Conservation (phyloP, 2,888 invertebrate genomes). For the Cephus pulcher region DNA sequence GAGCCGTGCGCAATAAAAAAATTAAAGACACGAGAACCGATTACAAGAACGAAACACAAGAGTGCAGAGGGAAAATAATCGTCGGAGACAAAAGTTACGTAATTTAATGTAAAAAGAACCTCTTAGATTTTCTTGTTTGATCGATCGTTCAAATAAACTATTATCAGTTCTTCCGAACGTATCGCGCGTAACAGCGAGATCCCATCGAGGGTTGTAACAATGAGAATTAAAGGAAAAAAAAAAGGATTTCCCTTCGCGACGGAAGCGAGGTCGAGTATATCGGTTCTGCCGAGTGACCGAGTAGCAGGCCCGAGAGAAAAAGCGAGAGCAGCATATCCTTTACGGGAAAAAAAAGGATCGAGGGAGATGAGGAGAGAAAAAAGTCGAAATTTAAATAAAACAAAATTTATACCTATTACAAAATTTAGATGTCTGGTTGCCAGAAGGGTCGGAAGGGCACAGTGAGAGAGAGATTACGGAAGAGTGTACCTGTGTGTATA, state of each 20-base stretch:
- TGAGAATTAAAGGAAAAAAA: too few relatives aligned
- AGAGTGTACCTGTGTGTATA: conserved; percentile 9
- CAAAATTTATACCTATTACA: conserved; percentile 1
- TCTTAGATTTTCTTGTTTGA: not conserved
- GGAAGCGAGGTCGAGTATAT: not conserved
- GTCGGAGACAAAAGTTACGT: not conserved
- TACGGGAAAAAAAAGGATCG: not conserved
- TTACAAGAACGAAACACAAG: not conserved
- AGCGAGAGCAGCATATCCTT: not conserved
- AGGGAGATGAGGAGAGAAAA: not conserved
- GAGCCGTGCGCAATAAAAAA: not conserved
- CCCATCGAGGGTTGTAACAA: not conserved
- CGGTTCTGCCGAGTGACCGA: not conserved
- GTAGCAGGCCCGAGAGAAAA: not conserved
- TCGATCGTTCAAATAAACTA: not conserved
- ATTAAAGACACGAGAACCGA: not conserved
- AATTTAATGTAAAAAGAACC: not conserved
- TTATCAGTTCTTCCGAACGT: not conserved
- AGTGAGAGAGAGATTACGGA: conserved; percentile 13
- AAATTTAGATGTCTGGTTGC: conserved; percentile 6
- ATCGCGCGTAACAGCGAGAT: not conserved
- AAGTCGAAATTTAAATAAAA: conserved; percentile 6
- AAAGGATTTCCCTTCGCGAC: not conserved
- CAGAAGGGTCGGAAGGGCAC: conserved; percentile 11
- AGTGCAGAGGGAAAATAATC: not conserved